Percentiles rank a stretch among this genome's conserved stretches.
phyloP scores from a whole-genome alignment of 1,140 invertebrate species.

The Caligus rogercresseyi region DNA sequence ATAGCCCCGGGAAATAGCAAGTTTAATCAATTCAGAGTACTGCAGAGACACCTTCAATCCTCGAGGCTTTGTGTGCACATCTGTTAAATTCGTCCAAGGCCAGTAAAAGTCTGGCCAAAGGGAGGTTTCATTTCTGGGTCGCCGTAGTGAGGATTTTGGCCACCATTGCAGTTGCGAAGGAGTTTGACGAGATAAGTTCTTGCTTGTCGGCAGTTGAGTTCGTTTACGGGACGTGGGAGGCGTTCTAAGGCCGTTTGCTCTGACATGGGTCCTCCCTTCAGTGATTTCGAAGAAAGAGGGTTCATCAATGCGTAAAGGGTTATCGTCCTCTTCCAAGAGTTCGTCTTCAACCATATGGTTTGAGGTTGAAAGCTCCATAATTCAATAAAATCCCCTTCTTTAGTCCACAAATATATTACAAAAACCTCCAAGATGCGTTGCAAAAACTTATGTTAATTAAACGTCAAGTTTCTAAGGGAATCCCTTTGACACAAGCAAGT shows the following conservation, averaged over 20 bases:
- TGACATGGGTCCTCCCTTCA: not conserved
- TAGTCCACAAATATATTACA: no score
- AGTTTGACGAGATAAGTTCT: constrained; percentile 18
- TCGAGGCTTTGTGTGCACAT: constrained; percentile 17
- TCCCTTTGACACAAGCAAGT: no score
- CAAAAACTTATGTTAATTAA: no score
- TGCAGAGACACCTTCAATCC: constrained; percentile 13
- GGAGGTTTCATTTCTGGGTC: constrained; percentile 12
- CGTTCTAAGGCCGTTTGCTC: constrained; percentile 3
- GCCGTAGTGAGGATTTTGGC: constrained; percentile 19
- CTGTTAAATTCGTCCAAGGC: constrained; percentile 18
- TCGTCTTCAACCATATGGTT: not conserved
- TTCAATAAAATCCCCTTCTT: no score
- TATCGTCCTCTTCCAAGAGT: not conserved
- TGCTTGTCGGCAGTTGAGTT: constrained; percentile 16
- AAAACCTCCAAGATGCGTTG: no score
- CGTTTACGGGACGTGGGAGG: constrained; percentile 14
- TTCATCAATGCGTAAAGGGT: not conserved
- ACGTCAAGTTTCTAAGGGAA: no score
- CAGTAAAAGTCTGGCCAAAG: constrained; percentile 20
- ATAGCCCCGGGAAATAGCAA: constrained; percentile 19
- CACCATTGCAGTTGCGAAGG: constrained; percentile 5
- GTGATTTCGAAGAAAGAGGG: not conserved
- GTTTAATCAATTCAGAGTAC: constrained; percentile 20
- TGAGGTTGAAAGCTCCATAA: not conserved